These are phyloP conservation scores for Pollimyrus isidori DNA, from an alignment of 2,113 vertebrate genomes.

Conservation along the genomic window DNA sequence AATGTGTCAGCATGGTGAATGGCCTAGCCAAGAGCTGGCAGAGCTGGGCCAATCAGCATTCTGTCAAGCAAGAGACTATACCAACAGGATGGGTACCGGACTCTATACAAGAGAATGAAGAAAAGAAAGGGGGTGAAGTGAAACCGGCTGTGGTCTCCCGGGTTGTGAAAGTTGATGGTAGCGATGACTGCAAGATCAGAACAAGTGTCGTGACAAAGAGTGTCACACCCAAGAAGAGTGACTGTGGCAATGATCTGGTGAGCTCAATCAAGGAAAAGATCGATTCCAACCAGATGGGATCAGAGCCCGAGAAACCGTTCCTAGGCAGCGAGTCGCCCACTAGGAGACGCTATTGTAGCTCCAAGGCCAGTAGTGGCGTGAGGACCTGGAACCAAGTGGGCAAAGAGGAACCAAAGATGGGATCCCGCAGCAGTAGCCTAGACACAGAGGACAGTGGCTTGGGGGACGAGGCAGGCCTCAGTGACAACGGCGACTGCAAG, in stretches of 20 bases:
- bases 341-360: slow-evolving; percentile 44
- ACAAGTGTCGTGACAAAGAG: slow-evolving; percentile 42
- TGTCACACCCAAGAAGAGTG: slow-evolving; percentile 40
- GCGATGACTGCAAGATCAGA: slow-evolving; percentile 36
- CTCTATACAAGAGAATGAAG: slow-evolving; percentile 39
- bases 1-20: slow-evolving; percentile 54
- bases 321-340: slow-evolving; percentile 59
- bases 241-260: slow-evolving; percentile 43
- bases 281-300: slow-evolving; percentile 41
- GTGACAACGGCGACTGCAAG: slow-evolving; percentile 43
- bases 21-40: slow-evolving; percentile 64
- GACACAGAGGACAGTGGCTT: slow-evolving; percentile 62
- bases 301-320: slow-evolving; percentile 41
- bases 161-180: slow-evolving; percentile 17
- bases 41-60: slow-evolving; percentile 56
- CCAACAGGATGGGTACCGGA: slow-evolving; percentile 59
- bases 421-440: slow-evolving; percentile 52
- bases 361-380: background rate
- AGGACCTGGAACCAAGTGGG: slow-evolving; percentile 26
- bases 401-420: slow-evolving; percentile 42
- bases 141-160: slow-evolving; percentile 26
- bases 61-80: slow-evolving; percentile 50
- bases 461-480: slow-evolving; percentile 51
- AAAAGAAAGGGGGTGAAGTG: slow-evolving; percentile 16
- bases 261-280: slow-evolving; percentile 51